phyloP scores from a whole-genome alignment of 2,888 invertebrate species.

The Chelonus formosanus region DNA sequence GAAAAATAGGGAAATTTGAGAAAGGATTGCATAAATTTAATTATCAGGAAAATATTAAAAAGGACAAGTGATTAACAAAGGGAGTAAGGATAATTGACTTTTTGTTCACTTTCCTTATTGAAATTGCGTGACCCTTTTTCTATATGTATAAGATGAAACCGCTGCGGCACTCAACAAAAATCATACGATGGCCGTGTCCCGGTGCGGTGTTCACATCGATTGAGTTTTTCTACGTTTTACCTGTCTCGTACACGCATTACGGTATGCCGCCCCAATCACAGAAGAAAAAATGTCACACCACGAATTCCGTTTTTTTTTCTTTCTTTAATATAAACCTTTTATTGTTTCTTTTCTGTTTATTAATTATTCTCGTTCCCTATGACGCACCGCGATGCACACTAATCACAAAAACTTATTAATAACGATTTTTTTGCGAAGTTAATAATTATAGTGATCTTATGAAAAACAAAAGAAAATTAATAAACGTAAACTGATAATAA shows the following conservation, averaged over 20 bases:
- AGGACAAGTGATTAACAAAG: slow-evolving; percentile 32
- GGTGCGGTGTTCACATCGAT: slow-evolving; percentile 20
- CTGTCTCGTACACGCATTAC: slow-evolving; percentile 56
- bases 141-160: slow-evolving; percentile 54
- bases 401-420: slow-evolving; percentile 15
- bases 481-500: slow-evolving; percentile 23
- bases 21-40: slow-evolving; percentile 47
- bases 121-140: slow-evolving; percentile 40
- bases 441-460: neutral
- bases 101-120: no score
- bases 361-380: slow-evolving; percentile 27
- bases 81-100: slow-evolving; percentile 34
- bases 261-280: slow-evolving; percentile 89
- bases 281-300: slow-evolving; percentile 87
- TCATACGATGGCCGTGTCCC: slow-evolving; percentile 20
- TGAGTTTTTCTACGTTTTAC: slow-evolving; percentile 47
- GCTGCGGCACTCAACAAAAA: slow-evolving; percentile 31
- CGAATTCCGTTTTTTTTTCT: slow-evolving; percentile 59
- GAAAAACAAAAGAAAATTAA: slow-evolving; percentile 17
- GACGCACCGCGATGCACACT: slow-evolving; percentile 24
- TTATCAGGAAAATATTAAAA: slow-evolving; percentile 59
- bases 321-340: slow-evolving; percentile 29
- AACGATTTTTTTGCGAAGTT: slow-evolving; percentile 11
- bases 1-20: slow-evolving; percentile 18
- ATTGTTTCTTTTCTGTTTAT: slow-evolving; percentile 12